Conservation (phyloP, 2,888 invertebrate genomes). For the Drosophila greeni region DNA sequence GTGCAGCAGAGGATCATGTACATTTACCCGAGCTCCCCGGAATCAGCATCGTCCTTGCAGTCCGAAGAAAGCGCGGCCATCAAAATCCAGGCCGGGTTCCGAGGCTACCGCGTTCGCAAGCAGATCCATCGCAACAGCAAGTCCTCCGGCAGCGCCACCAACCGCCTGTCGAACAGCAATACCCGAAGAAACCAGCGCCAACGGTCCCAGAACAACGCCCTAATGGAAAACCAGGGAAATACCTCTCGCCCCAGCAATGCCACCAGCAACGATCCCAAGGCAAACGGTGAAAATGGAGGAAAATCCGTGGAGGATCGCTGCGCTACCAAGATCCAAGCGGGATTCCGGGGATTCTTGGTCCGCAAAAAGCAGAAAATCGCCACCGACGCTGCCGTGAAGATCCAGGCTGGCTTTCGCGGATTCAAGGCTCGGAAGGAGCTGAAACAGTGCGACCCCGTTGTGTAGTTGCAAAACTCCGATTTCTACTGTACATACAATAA, state of each 20-base stretch:
- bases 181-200: slow-evolving; percentile 49
- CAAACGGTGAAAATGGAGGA: slow-evolving; percentile 40
- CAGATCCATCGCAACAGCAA: slow-evolving; percentile 74
- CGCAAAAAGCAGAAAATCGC: slow-evolving; percentile 77
- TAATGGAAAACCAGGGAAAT: slow-evolving; percentile 51
- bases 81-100: slow-evolving; percentile 81
- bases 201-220: slow-evolving; percentile 32
- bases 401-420: slow-evolving; percentile 79
- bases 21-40: slow-evolving; percentile 79
- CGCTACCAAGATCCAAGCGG: slow-evolving; percentile 78
- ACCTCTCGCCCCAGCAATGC: slow-evolving; percentile 7
- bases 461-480: slow-evolving; percentile 16
- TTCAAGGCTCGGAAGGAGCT: slow-evolving; percentile 78
- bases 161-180: slow-evolving; percentile 35
- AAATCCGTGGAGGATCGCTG: slow-evolving; percentile 72
- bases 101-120: slow-evolving; percentile 81
- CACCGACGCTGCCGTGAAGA: slow-evolving; percentile 78
- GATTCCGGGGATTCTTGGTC: slow-evolving; percentile 77
- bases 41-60: slow-evolving; percentile 71
- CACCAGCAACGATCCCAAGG: slow-evolving; percentile 21
- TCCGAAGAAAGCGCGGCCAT: slow-evolving; percentile 80
- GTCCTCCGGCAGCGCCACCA: slow-evolving; percentile 17
- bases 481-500: slow-evolving; percentile 33
- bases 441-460: slow-evolving; percentile 62
- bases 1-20: slow-evolving; percentile 72